These are phyloP conservation scores for Turritopsis rubra DNA, from an alignment of 30 jellyfish, hydroid and myxozoan species.

Conservation along the genomic window DNA sequence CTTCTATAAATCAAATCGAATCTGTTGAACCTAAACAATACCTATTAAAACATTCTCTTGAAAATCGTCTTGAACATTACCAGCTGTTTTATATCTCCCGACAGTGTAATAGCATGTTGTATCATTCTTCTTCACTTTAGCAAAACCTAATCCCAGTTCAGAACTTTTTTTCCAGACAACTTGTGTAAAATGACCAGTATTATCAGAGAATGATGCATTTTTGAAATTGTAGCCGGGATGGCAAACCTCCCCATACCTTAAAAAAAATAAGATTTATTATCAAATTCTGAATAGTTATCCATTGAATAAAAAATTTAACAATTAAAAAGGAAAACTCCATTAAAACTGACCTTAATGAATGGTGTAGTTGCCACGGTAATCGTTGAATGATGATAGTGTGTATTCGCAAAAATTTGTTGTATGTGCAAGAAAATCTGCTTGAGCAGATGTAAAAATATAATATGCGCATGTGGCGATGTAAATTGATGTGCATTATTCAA, in stretches of 20 bases:
- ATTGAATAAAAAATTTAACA: neutral
- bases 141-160: slow-evolving; percentile 75
- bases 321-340: neutral
- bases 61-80: slow-evolving; percentile 55
- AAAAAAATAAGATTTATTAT: no score
- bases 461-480: neutral
- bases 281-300: no score
- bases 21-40: neutral
- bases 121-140: slow-evolving; percentile 40
- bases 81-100: slow-evolving; percentile 59
- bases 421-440: neutral
- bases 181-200: slow-evolving; percentile 80
- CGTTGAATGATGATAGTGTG: neutral
- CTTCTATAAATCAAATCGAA: no score
- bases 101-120: slow-evolving; percentile 59
- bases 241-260: slow-evolving; percentile 84
- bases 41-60: slow-evolving; percentile 66
- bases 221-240: slow-evolving; percentile 66
- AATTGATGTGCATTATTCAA: no score
- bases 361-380: neutral
- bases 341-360: neutral
- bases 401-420: neutral
- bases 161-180: slow-evolving; percentile 69
- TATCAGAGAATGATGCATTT: slow-evolving; percentile 20
- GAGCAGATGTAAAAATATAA: neutral